Evolutionary conservation across 2,888 invertebrate genomes (phyloP).

Genomic region (Cosmorhoe ocellata): DNA sequence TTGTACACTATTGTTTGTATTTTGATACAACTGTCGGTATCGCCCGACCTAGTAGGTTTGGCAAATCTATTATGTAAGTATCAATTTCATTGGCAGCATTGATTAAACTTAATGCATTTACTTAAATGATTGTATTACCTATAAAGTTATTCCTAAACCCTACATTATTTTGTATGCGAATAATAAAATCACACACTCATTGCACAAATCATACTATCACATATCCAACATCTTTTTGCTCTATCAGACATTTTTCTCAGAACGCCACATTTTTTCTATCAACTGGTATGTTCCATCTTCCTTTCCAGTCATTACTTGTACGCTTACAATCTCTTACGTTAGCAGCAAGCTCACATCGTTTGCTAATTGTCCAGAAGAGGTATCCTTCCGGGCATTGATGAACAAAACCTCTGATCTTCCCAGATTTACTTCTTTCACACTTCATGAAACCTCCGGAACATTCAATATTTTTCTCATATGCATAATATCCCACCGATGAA

Average conservation of each 20-base stretch:
- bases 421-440: slow-evolving; percentile 80
- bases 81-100: no score
- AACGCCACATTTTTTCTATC: slow-evolving; percentile 78
- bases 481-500: slow-evolving; percentile 86
- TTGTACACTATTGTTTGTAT: slow-evolving; percentile 1
- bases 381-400: slow-evolving; percentile 90
- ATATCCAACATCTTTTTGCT: slow-evolving; percentile 24
- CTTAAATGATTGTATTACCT: no score
- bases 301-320: slow-evolving; percentile 64
- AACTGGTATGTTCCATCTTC: slow-evolving; percentile 81
- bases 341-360: slow-evolving; percentile 86
- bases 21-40: neutral
- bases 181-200: slow-evolving; percentile 22
- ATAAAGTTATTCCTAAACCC: no score
- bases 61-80: no score
- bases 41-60: no score
- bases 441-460: slow-evolving; percentile 89
- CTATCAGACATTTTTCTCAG: slow-evolving; percentile 32
- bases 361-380: slow-evolving; percentile 89
- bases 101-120: no score
- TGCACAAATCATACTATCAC: slow-evolving; percentile 36
- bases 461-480: slow-evolving; percentile 84
- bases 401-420: slow-evolving; percentile 85
- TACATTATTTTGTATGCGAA: no score
- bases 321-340: slow-evolving; percentile 84